Base-by-base conservation (phyloP, 2,888 invertebrate genomes). In the Metalampra italica region DNA sequence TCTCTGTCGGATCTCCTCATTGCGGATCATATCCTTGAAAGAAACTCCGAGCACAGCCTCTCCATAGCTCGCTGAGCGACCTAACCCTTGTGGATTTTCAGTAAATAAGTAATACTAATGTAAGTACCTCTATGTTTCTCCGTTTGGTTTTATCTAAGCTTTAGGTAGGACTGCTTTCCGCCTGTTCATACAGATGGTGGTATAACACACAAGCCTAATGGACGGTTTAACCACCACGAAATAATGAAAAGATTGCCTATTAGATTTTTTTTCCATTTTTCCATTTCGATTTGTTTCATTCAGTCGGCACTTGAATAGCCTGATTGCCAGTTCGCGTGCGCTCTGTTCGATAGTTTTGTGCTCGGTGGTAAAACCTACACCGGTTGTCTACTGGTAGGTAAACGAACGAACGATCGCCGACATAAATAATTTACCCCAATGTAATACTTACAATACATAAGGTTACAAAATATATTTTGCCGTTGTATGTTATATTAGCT, bases 281-380 rank as follows among this genome's bases (percentile, higher is more conserved):
- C 60, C 63, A 68, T 76, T 82, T 81, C 73, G 78, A 82, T 84
- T 82, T 72, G 75, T 72, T 78, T 79, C 81, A 78, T 78, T 78
- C 70, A 75, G 68, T 61, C 62, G 60, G 64, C 67, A 69, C 69
- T 70, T 72, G 70, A 74, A 71, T 66, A 60, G 68, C 66, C 64
- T 86, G 82, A 87, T 87, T 79, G 71, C 82, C 52, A 47, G 78
- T 78, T 87, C 75, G 87, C 87, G 86, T 86, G 86, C 64, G 57
- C 47, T 49, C 52, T 12, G 54, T 62, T 61, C 74, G 69, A 75
- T 82, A 77, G 77, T 77, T 78, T 68, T 68, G 65, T 75, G 59
- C 66, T 64, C 52, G 45, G 41, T 59, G 57, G 61, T 67, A 70
- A 74, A 75, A 76, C 60, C 56, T 55, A 60, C 57, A 54, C 61